These are phyloP conservation scores for Rhyacophila evoluta DNA, from an alignment of 2,888 invertebrate genomes.

Conservation along the genomic window DNA sequence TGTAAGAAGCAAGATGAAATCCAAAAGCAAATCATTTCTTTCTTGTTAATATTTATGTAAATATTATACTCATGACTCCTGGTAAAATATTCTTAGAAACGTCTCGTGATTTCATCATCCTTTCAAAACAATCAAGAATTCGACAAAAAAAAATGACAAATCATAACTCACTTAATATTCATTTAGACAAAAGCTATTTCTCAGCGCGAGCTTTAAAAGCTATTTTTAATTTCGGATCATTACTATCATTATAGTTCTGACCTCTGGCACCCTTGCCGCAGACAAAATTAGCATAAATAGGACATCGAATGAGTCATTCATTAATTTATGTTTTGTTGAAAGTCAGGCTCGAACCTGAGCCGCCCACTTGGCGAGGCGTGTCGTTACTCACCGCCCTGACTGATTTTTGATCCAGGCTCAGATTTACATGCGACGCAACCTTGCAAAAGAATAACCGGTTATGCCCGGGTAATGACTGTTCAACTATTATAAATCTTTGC, in stretches of 20 bases:
- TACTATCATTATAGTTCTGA: not conserved
- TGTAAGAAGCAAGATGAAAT: no score
- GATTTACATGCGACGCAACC: not conserved
- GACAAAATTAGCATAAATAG: slow-evolving; percentile 20
- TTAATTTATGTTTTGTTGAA: slow-evolving; percentile 15
- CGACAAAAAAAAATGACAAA: no score
- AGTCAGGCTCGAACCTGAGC: not conserved
- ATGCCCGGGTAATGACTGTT: not conserved
- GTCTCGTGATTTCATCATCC: no score
- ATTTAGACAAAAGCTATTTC: no score
- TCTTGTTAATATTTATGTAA: no score
- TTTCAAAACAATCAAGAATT: no score
- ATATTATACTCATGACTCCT: no score
- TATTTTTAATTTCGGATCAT: not conserved
- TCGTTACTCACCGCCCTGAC: slow-evolving; percentile 24
- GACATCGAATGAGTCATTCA: not conserved
- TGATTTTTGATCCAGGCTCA: slow-evolving; percentile 6
- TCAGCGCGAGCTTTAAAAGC: not conserved
- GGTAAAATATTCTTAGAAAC: no score
- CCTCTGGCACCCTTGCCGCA: not conserved
- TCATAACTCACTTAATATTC: no score
- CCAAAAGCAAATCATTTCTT: no score
- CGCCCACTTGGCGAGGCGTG: not conserved
- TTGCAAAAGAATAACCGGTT: not conserved
- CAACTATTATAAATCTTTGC: not conserved